Base-by-base conservation (phyloP, 2,888 invertebrate genomes). In the Cyclophora punctaria region DNA sequence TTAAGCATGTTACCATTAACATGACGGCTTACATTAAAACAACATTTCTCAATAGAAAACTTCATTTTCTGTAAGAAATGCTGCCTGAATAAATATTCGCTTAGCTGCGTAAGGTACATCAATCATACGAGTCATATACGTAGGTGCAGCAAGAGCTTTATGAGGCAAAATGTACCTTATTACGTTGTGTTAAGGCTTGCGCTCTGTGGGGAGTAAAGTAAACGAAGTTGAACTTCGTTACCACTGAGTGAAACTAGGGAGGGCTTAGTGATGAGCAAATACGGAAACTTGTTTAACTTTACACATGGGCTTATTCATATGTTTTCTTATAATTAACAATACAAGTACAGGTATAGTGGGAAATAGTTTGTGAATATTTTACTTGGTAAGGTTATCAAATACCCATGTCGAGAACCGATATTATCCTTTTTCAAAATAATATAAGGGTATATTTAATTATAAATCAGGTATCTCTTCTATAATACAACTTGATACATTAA, bases 61-160 rank as follows among this genome's bases (percentile, higher is more conserved):
- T 60, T 57, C 51, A 59, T 56, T 60, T 54, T 42, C 7, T 49
- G 41, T 48, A 46, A 42, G 55, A 51, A 49, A 50, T 47, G 52
- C 49, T 53, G 49, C 51, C 53, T 52, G 55, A 60, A 60, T 59
- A 56, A 59, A 56, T 58, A 56, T 53, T 55, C 57, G 44, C 57
- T 58, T 52, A 52, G 51, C 49, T 48, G 49, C 49, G 51, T 34
- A 44, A 37, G 43, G 49, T 50, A 59, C 63, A 69, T 69, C 65
- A 65, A 69, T 69, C 69, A 69, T 62, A 59, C 20, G 20, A 50
- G 52, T 52, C 58, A 55, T 47, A 47, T 56, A 20, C 20, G 50
- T 54, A 50, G 47, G 44, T 44, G 44, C 44, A 44, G 45, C 54
- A 58, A 48, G 46, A 44, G 49, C 34, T 33, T 7, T 46, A 34